Evolutionary conservation across 2,888 invertebrate genomes (phyloP).

Genomic region (Fragum whitleyi): DNA sequence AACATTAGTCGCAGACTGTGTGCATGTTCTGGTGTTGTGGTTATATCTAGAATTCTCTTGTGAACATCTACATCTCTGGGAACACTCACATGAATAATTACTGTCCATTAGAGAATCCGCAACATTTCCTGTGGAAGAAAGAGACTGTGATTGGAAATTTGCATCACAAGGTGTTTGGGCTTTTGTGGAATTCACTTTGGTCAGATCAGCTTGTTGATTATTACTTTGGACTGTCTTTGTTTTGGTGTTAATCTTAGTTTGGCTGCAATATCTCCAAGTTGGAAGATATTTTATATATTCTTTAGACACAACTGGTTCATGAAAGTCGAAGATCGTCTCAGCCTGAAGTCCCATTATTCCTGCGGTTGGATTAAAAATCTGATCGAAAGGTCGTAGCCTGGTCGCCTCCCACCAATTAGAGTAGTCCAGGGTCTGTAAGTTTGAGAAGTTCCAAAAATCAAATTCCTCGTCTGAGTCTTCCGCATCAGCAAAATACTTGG

Average conservation of each 20-base stretch:
- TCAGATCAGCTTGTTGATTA: neutral
- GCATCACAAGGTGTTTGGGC: neutral
- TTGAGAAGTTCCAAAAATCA: slow-evolving; percentile 85
- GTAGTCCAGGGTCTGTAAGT: slow-evolving; percentile 76
- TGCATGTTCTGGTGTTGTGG: neutral
- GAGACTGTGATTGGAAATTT: neutral
- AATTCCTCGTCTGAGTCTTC: slow-evolving; percentile 58
- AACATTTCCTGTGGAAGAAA: neutral
- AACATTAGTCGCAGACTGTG: neutral
- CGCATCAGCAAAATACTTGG: slow-evolving; percentile 19
- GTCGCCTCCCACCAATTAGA: slow-evolving; percentile 72
- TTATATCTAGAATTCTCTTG: neutral
- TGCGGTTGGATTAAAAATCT: slow-evolving; percentile 82
- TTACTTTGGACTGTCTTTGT: neutral
- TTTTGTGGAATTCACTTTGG: neutral
- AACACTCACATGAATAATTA: slow-evolving; percentile 40
- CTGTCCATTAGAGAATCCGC: slow-evolving; percentile 28
- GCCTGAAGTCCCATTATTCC: slow-evolving; percentile 33
- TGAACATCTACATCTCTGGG: slow-evolving; percentile 17
- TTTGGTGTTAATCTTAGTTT: neutral
- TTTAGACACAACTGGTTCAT: slow-evolving; percentile 67
- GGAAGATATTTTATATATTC: slow-evolving; percentile 86
- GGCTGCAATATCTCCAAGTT: slow-evolving; percentile 83
- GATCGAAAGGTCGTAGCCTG: slow-evolving; percentile 77
- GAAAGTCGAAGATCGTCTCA: slow-evolving; percentile 79